Evolutionary conservation across 2,113 vertebrate genomes (phyloP).

Genomic region (Cephalophus harveyi): DNA sequence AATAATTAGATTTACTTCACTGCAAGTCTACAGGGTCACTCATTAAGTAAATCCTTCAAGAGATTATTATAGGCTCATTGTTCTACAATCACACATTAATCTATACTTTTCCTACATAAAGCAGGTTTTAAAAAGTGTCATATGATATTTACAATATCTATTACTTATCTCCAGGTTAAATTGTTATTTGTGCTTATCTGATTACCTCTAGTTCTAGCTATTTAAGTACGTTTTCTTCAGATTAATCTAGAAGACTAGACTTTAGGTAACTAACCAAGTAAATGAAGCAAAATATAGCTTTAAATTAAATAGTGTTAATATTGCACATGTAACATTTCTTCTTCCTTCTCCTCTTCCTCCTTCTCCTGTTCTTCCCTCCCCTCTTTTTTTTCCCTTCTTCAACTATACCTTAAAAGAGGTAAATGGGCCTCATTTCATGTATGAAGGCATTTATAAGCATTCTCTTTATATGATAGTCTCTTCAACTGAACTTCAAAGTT

Average conservation of each 20-base stretch:
- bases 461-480: neutral
- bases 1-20: slow-evolving; percentile 37
- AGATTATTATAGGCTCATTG: neutral
- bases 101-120: neutral
- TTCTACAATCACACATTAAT: neutral
- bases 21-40: neutral
- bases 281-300: neutral
- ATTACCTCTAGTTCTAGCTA: neutral
- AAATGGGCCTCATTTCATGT: neutral
- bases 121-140: neutral
- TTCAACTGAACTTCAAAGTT: neutral
- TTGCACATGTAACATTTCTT: neutral
- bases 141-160: neutral
- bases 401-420: neutral
- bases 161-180: neutral
- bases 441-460: neutral
- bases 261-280: neutral
- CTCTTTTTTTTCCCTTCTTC: rapidly evolving
- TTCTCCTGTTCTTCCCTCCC: rapidly evolving
- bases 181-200: neutral
- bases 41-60: slow-evolving; percentile 2
- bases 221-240: neutral
- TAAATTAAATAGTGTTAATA: neutral
- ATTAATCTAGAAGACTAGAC: neutral
- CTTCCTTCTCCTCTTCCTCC: neutral